Evolutionary conservation across 2,797 vertebrate species (phyloP).

Genomic region (Agapornis canus): DNA sequence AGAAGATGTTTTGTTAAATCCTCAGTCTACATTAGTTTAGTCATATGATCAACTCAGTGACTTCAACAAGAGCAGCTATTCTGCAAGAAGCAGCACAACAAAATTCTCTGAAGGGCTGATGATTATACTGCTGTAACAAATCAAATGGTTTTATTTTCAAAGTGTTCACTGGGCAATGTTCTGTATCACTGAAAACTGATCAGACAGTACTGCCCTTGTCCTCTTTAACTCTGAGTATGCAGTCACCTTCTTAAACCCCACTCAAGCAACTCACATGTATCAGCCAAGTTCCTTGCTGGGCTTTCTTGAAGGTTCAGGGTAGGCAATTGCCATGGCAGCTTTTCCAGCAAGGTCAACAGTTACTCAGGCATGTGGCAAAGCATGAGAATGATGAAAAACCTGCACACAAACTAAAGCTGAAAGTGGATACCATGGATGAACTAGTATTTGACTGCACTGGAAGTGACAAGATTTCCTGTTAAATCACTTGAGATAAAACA

Average conservation of each 20-base stretch:
- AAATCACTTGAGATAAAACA: slow-evolving; percentile 18
- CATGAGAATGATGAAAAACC: background rate
- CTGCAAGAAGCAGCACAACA: background rate
- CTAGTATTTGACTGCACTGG: background rate
- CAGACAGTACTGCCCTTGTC: background rate
- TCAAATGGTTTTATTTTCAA: background rate
- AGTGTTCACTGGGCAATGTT: background rate
- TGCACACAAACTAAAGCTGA: background rate
- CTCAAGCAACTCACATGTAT: accelerated
- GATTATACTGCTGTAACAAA: background rate
- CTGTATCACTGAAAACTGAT: background rate
- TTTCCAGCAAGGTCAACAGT: background rate
- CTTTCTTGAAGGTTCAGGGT: background rate
- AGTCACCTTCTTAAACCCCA: background rate
- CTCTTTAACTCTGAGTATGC: background rate
- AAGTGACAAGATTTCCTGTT: background rate
- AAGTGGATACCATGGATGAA: background rate
- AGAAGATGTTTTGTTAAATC: background rate
- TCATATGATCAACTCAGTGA: background rate
- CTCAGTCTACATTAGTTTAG: background rate
- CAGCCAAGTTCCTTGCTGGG: background rate
- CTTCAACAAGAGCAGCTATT: background rate
- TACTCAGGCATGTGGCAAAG: background rate
- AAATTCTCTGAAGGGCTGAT: background rate
- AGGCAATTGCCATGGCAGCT: background rate